Evolutionary conservation across 2,888 invertebrate species (phyloP), one percentile per base, ranked within the genome.

Genomic region (Ichneumoninae sp.): DNA sequence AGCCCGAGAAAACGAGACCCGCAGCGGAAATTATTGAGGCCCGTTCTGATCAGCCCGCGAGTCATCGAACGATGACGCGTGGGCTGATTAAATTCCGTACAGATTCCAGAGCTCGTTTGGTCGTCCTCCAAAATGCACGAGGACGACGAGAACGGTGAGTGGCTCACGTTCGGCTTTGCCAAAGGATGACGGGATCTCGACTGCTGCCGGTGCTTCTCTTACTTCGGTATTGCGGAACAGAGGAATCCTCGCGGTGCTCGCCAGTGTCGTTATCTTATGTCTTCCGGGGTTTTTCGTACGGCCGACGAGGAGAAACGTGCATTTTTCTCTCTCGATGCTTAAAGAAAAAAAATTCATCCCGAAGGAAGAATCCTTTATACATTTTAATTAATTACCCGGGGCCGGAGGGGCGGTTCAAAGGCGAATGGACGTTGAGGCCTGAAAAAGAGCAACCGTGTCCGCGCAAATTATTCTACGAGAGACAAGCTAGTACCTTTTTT

Each of bases 11-110:
- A 54, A 65, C 69, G 47, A 22, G 74, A 52, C 3, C 3, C 40
- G 63, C 36, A 50, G 33, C 52, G 44, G 22, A 71, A 26, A 73
- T 79, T 65, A 80, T 80, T 54, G 47, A 65, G 8, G 22, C 22
- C 22, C 22, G 22, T 22, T 22, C 22, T 22, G 22, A 22, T 22
- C 22, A 22, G 22, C 22, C 22, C 22, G 22, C 22, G 22, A 22
- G 22, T 22, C 22, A 22, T 69, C 44, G 65, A 47, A 70, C 60
- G 73, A 81, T 81, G 80, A 80, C 76, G 80, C 60, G 70, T 33
- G 63, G 22, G 66, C 80, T 84, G 77, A 84, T 84, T 81, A 84
- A 84, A 84, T 84, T 77, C 81, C 81, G 36, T 68, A 77, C 73
- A 66, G 81, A 84, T 84, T 81, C 77, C 81, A 68, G 50, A 63